A percentile compares a stretch with the other conserved stretches of the same genome.
Conservation (phyloP, 2,797 vertebrate genomes). For the Leuciscus waleckii region DNA sequence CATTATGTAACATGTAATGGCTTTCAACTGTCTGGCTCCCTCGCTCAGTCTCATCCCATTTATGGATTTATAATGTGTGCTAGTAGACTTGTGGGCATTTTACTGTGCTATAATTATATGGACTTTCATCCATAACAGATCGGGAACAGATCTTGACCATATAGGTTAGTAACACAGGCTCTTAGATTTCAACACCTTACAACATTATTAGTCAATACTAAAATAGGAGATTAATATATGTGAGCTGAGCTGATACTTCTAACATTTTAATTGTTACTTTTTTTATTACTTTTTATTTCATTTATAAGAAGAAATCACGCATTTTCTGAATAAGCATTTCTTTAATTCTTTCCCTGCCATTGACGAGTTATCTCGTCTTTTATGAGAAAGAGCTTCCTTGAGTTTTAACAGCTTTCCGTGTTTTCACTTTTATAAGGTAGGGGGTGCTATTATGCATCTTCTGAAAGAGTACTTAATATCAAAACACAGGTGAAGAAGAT, state of each 20-base stretch:
- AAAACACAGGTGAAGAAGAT: too few relatives aligned
- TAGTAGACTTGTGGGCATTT: conserved; percentile 51
- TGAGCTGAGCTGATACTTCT: not conserved
- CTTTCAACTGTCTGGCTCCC: conserved; percentile 30
- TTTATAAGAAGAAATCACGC: not conserved
- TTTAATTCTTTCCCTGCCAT: not conserved
- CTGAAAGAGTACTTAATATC: too few relatives aligned
- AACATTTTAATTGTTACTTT: not conserved
- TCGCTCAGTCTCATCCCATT: conserved; percentile 62
- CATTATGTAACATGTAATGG: conserved; percentile 51
- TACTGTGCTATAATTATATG: conserved; percentile 65
- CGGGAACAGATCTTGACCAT: conserved; percentile 38
- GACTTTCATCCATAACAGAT: conserved; percentile 64
- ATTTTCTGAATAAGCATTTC: not conserved
- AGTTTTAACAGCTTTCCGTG: too few relatives aligned
- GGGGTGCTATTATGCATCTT: too few relatives aligned
- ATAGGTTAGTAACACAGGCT: conserved; percentile 54
- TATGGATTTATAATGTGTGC: conserved; percentile 52
- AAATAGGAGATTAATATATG: not conserved
- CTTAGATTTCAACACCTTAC: conserved; percentile 20
- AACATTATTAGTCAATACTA: not conserved
- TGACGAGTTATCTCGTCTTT: too few relatives aligned
- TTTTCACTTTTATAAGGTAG: too few relatives aligned
- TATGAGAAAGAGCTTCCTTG: too few relatives aligned
- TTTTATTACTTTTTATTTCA: not conserved